Evolutionary conservation across 2,797 vertebrate species (phyloP).

Genomic region (Cossypha polioptera): DNA sequence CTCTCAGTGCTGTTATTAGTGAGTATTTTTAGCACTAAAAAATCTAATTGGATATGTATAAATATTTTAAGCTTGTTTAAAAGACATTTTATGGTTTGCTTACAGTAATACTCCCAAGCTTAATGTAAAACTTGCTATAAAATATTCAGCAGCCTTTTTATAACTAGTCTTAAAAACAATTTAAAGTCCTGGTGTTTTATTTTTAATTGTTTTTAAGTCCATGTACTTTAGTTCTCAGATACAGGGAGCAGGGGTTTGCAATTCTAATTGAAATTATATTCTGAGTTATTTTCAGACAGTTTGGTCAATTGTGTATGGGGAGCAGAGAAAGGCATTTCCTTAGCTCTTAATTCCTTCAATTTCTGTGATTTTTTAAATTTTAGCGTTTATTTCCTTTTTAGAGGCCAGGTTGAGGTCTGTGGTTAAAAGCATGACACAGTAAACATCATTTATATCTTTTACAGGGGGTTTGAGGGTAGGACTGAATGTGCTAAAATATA

Average conservation of each 20-base stretch:
- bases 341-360: neutral
- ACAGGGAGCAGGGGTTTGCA: constrained; percentile 12
- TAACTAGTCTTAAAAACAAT: constrained; percentile 62
- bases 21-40: constrained; percentile 72
- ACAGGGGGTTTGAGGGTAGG: neutral
- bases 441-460: neutral
- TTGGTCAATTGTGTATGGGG: neutral
- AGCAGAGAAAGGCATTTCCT: neutral
- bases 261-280: constrained; percentile 46
- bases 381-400: neutral
- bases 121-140: constrained; percentile 64
- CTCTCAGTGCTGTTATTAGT: constrained; percentile 73
- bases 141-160: constrained; percentile 65
- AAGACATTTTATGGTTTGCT: constrained; percentile 55
- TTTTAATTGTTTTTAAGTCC: constrained; percentile 71
- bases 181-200: constrained; percentile 54
- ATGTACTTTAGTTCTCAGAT: constrained; percentile 49
- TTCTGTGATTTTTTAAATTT: constrained; percentile 6
- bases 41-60: constrained; percentile 38
- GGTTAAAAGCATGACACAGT: neutral
- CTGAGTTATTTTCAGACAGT: neutral
- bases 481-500: neutral
- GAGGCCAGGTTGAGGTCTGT: neutral
- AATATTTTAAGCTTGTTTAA: constrained; percentile 58
- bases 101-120: constrained; percentile 55